These are phyloP conservation scores for Cheumatopsyche charites DNA, from an alignment of 1,140 invertebrate genomes.

Conservation along the genomic window DNA sequence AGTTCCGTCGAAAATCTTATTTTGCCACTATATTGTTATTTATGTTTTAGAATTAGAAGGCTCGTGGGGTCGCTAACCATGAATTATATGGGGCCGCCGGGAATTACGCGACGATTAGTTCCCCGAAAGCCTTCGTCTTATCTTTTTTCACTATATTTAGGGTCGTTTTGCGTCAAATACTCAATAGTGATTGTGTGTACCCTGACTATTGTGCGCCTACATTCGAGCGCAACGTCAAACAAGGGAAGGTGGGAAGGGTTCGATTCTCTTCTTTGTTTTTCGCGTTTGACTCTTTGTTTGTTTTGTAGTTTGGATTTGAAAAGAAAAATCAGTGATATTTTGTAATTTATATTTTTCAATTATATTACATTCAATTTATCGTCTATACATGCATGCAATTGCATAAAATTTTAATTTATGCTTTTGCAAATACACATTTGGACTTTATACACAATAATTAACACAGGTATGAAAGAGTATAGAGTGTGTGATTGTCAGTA, in stretches of 20 bases:
- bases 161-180: too few species aligned
- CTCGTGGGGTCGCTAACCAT: constrained; percentile 12
- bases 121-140: neutral
- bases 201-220: too few species aligned
- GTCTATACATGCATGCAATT: neutral
- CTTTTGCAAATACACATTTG: neutral
- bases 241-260: too few species aligned
- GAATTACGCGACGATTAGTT: constrained; percentile 19
- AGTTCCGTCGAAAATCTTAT: constrained; percentile 1
- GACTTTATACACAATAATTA: neutral
- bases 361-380: neutral
- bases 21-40: constrained; percentile 5
- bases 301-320: too few species aligned
- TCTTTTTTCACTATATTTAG: too few species aligned
- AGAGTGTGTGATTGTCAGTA: constrained; percentile 19
- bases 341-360: constrained; percentile 1
- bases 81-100: neutral
- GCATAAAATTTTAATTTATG: neutral
- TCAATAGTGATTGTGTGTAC: too few species aligned
- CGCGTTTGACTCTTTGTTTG: too few species aligned
- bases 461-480: constrained; percentile 5
- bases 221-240: too few species aligned
- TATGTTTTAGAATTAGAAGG: constrained; percentile 18
- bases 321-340: neutral
- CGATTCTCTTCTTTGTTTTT: too few species aligned